Percentiles rank a stretch among this genome's conserved stretches.
Evolutionary conservation across 2,888 invertebrate genomes (phyloP).

Genomic region (Perizoma flavofasciatum): DNA sequence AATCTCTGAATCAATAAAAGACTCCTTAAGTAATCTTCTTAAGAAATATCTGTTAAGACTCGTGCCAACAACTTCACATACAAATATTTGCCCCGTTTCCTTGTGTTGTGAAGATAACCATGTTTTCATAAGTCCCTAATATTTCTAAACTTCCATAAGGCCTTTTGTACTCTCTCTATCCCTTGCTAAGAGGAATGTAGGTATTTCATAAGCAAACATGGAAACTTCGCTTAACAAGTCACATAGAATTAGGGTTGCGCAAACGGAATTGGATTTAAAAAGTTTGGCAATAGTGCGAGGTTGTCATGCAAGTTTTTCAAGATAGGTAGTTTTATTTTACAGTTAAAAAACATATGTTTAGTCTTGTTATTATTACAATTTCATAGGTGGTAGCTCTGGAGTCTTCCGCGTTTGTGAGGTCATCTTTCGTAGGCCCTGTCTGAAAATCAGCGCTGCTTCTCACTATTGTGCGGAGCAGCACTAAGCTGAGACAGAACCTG

Average conservation of each 20-base stretch:
- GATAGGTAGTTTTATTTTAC: no score
- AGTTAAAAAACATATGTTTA: no score
- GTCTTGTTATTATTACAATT: no score
- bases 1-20: conserved; percentile 3
- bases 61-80: conserved; percentile 10
- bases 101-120: conserved; percentile 21
- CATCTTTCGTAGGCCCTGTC: no score
- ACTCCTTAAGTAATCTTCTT: conserved; percentile 5
- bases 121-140: conserved; percentile 27
- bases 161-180: conserved; percentile 16
- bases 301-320: not conserved
- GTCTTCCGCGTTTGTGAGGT: no score
- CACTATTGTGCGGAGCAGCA: no score
- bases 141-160: conserved; percentile 21
- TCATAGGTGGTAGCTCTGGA: no score
- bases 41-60: conserved; percentile 4
- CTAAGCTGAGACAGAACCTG: no score
- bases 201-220: conserved; percentile 20
- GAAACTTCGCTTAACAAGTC: conserved; percentile 33
- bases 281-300: not conserved
- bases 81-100: conserved; percentile 6
- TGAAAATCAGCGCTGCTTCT: no score
- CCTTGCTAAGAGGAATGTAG: no score
- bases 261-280: conserved; percentile 14
- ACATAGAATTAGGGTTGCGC: conserved; percentile 31